Base-by-base conservation (phyloP, 1,140 invertebrate genomes). In the Dinothrombium tinctorium region DNA sequence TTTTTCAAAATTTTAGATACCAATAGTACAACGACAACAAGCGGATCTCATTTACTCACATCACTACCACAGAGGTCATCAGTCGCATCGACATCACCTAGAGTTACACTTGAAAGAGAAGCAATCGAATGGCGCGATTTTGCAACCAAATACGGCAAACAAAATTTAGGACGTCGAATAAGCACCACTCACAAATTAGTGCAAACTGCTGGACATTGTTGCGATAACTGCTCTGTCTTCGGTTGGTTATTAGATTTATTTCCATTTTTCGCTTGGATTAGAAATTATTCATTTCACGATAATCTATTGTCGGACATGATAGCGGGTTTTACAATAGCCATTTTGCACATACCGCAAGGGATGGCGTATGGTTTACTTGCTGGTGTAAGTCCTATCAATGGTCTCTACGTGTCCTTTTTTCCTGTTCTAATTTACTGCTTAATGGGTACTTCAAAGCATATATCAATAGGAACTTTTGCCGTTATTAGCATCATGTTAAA, bases 341-440 rank as follows among this genome's bases (percentile, higher is more conserved):
- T 89, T 44, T 80, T 90, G 73, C 81, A 89, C 52, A 83, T 90
- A 56, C 82, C 83, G 1, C 84, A 89, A 67, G 80, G 83, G 43
- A 81, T 90, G 74, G 82, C 81, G 0, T 94, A 92, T 61, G 80
- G 80, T 6, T 59, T 92, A 38, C 56, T 94, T 33, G 81, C 76
- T 0, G 75, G 76, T 45, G 71, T 90, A 1, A 73, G 76, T 0
- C 76, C 87, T 0, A 74, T 90, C 23, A 69, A 76, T 41, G 89
- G 89, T 4, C 69, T 95, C 3, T 92, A 92, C 57, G 86, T 87
- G 69, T 84, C 83, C 0, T 82, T 94, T 51, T 89, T 92, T 59
- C 82, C 86, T 2, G 74, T 83, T 0, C 55, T 94, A 1, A 63
- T 89, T 4, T 95, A 95, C 56, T 69, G 78, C 39, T 60, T 94